Base-by-base conservation (phyloP, 37 sponge, comb jelly and placozoan species). In the Beroe ovata region DNA sequence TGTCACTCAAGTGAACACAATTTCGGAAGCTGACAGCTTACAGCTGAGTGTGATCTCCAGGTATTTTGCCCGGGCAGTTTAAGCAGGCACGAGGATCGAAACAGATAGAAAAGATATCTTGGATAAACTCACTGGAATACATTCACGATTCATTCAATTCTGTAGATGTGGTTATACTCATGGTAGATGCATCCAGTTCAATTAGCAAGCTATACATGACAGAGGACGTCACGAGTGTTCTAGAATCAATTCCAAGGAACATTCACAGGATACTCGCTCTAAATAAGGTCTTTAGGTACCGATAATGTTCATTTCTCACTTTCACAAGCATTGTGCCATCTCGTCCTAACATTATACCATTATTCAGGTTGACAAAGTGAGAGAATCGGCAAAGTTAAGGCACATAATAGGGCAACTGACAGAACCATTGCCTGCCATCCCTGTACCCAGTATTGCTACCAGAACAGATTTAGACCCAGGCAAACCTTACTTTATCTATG, bases 231-330 rank as follows among this genome's bases (percentile, higher is more conserved):
- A 54, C 26, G 22, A 35, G 8, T 19, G 26, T 77, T 19, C 39
- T 77, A 8, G 84, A 77, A 18, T 32, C 36, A 3, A 77, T 77
- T 21, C 42, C 54, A 1, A 54, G 41, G 1, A 6, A 47, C 11
- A 77, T 41, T 42, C 84, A 30, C 2, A 77, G 41, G 33, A 42
- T 42, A 42, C 84, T 77, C 1, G 84, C 41, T 40, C 84, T 77
- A 42, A 77, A 77, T 29, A 66, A 66, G 69, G 69, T 66, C n/a
- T n/a, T n/a, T n/a, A n/a, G n/a, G n/a, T n/a, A n/a, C n/a, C n/a
- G n/a, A n/a, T n/a, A n/a, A n/a, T n/a, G n/a, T n/a, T n/a, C n/a
- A n/a, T n/a, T n/a, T n/a, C n/a, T n/a, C n/a, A n/a, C n/a, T n/a
- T n/a, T n/a, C n/a, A n/a, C n/a, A n/a, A n/a, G n/a, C n/a, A n/a